Base-by-base conservation (phyloP, 2,888 invertebrate genomes). In the Taphrorychus bicolor region DNA sequence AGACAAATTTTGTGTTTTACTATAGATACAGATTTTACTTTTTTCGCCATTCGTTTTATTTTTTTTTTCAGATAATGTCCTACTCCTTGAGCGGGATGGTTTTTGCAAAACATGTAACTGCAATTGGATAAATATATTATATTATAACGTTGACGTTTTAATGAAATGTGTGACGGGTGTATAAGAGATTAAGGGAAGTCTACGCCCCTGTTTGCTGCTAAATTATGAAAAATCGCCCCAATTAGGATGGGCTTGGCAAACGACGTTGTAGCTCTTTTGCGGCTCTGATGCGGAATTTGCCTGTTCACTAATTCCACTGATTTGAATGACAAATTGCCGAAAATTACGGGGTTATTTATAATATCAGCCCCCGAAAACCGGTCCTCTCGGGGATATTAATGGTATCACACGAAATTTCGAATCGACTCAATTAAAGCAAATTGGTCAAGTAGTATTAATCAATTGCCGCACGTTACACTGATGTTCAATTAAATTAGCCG, bases 261-360 rank as follows among this genome's bases (percentile, higher is more conserved):
- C 19, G 18, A 49, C 16, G 49, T 49, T 49, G 11, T 11, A 19
- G 18, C 49, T 17, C 9, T 49, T 49, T 52, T 52, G 21, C 52
- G 48, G 45, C 19, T 11, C 49, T 57, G 68, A 59, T 57, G 49
- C 19, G 52, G 45, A 54, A 60, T 52, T 60, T 60, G 51, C 60
- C 51, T 60, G 60, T 60, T 52, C 16, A 42, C 60, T 60, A 60
- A 60, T 60, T 53, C 22, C 21, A 52, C 52, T 22, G n/a, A 60
- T 52, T 22, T 53, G 53, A 41, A 52, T 52, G 60, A 60, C 42
- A 53, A 60, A 60, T 60, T 41, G 17, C 32, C 16, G 9, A 41
- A 22, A 40, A 52, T 59, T 32, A 51, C 18, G 14, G 48, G 48
- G 32, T 21, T 58, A 45, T 58, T 59, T 59, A 60, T 53, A 53